phyloP scores from a whole-genome alignment of 2,888 invertebrate species.

The Meiosimyza platycephala region DNA sequence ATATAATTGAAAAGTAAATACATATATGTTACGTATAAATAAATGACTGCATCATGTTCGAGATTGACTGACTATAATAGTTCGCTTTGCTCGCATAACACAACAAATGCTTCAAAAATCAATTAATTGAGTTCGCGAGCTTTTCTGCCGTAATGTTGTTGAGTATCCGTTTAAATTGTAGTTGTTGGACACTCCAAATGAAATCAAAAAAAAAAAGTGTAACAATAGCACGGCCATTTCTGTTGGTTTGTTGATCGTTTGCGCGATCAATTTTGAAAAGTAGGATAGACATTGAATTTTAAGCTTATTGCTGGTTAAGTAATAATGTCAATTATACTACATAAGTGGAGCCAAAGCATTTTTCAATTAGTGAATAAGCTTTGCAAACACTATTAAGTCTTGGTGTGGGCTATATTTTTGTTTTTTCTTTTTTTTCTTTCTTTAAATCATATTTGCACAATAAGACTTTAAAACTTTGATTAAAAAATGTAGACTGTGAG shows the following conservation, averaged over 20 bases:
- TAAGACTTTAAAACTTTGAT: no score
- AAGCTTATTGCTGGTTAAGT: constrained; percentile 38
- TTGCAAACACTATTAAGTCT: constrained; percentile 9
- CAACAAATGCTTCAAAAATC: constrained; percentile 32
- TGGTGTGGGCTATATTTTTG: no score
- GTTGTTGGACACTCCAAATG: constrained; percentile 8
- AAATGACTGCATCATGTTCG: no score
- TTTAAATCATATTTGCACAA: neutral
- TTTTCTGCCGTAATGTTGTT: neutral
- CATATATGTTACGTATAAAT: no score
- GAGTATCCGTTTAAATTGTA: constrained; percentile 6
- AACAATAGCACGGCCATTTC: neutral
- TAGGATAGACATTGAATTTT: constrained; percentile 30
- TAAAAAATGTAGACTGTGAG: no score
- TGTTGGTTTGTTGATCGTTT: neutral
- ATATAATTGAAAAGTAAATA: constrained; percentile 4
- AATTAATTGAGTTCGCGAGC: constrained; percentile 31
- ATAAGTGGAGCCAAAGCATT: constrained; percentile 41
- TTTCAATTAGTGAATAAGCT: constrained; percentile 43
- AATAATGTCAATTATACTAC: constrained; percentile 27
- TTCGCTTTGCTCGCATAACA: constrained; percentile 11
- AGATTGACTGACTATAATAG: no score
- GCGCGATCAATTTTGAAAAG: neutral
- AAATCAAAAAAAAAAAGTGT: neutral
- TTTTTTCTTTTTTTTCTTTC: neutral